Conservation (phyloP, 2,888 invertebrate species). For the Cotesia congregata region DNA sequence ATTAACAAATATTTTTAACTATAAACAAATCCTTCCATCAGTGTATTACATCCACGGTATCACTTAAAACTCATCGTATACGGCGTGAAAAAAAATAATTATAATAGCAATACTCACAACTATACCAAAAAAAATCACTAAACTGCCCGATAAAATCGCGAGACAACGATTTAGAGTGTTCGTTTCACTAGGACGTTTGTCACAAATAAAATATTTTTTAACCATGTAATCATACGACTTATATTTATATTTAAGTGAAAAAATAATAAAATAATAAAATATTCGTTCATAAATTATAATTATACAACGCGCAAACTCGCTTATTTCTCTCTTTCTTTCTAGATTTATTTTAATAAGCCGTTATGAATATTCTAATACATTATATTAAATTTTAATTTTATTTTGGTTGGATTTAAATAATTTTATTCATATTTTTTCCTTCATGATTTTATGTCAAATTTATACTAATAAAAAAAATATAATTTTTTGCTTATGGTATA, state of each 20-base stretch:
- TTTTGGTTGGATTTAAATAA: not conserved
- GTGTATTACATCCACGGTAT: too few species aligned
- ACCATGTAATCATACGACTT: not conserved
- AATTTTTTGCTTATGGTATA: not conserved
- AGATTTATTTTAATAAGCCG: not conserved
- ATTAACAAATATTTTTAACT: too few species aligned
- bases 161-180: slow-evolving; percentile 15
- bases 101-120: slow-evolving; percentile 4
- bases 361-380: not conserved
- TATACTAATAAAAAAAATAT: not conserved
- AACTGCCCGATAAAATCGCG: slow-evolving; percentile 7
- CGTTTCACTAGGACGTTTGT: not conserved
- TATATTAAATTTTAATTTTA: not conserved
- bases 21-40: too few species aligned
- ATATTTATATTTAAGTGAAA: not conserved
- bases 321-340: not conserved
- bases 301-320: not conserved
- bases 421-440: not conserved
- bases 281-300: not conserved
- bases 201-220: not conserved
- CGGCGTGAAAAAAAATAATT: not conserved
- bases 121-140: not conserved
- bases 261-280: not conserved
- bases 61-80: too few species aligned
- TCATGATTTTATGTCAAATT: not conserved